phyloP scores from a whole-genome alignment of 2,113 vertebrate species.

The Calcarius ornatus region DNA sequence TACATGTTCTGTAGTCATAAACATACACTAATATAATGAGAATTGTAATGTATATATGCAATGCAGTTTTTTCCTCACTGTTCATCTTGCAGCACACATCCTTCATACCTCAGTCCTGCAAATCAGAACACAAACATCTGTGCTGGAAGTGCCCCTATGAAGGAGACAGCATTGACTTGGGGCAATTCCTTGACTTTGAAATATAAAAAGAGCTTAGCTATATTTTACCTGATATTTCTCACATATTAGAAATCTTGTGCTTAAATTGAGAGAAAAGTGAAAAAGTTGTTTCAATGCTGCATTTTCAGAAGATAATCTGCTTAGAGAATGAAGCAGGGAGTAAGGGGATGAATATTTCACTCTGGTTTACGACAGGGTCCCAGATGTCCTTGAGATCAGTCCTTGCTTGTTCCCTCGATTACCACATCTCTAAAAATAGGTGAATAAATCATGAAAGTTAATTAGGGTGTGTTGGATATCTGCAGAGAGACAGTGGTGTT shows the following conservation, averaged over 20 bases:
- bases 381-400: not conserved
- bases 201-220: not conserved
- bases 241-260: not conserved
- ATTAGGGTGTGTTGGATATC: not conserved
- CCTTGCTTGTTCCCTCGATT: not conserved
- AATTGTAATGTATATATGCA: not conserved
- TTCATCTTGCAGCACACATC: not conserved
- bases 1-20: not conserved
- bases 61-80: not conserved
- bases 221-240: not conserved
- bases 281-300: not conserved
- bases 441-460: constrained; percentile 22
- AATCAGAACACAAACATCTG: not conserved
- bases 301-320: not conserved
- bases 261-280: not conserved
- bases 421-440: not conserved
- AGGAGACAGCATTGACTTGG: not conserved
- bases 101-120: not conserved
- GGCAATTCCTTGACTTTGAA: not conserved
- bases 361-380: not conserved
- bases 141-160: accelerated
- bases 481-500: not conserved
- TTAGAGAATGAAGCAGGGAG: accelerated
- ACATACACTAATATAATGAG: not conserved
- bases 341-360: not conserved